Base-by-base conservation (phyloP, 2,797 vertebrate species). In the Cirrhinus molitorella region DNA sequence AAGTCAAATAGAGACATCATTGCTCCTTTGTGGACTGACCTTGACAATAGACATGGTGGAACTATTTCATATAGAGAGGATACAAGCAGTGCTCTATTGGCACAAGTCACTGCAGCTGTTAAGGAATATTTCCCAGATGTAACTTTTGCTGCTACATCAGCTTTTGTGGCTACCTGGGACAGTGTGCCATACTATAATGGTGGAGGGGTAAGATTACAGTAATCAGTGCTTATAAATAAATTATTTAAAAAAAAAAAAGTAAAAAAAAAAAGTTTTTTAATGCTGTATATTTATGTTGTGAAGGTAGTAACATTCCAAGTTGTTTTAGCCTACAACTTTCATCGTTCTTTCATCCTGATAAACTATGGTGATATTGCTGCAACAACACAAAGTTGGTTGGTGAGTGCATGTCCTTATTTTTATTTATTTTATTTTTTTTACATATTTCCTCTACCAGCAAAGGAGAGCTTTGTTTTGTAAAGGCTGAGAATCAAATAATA, bases 1-100 rank as follows among this genome's bases (percentile, higher is more conserved):
- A 5, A 25, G 0, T 25, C 49, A 2, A 23, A 11, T 28, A 73
- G 34, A 19, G 79, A 88, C 49, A 71, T 88, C 11, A 84, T 88
- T 21, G 73, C 87, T 63, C 73, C 79, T 55, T 53, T 86, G 5
- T 88, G 84, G 84, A 86, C 84, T 28, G 61, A 84, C 25, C n/a
- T 86, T 45, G 70, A 81, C 45, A 31, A 19, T 14, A 14, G 17
- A 23, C 16, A 2, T 3, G 47, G 21, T n/a, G 79, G 79, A 53
- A 47, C 55, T n/a, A 21, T 85, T 28, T 82, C 47, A 37, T 85
- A 77, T 19, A 23, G 76, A 34, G 63, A 83, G 63, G 76, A 67
- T 4, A 85, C 80, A 37, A 51, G 25, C 6, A 81, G 65, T 5
- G 61, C 37, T 43, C 23, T 71, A 31, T 45, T 87, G 6, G 9